Evolutionary conservation across 1,140 invertebrate species (phyloP), one percentile per base, ranked within the genome.

Genomic region (Drosophila subpulchrella): DNA sequence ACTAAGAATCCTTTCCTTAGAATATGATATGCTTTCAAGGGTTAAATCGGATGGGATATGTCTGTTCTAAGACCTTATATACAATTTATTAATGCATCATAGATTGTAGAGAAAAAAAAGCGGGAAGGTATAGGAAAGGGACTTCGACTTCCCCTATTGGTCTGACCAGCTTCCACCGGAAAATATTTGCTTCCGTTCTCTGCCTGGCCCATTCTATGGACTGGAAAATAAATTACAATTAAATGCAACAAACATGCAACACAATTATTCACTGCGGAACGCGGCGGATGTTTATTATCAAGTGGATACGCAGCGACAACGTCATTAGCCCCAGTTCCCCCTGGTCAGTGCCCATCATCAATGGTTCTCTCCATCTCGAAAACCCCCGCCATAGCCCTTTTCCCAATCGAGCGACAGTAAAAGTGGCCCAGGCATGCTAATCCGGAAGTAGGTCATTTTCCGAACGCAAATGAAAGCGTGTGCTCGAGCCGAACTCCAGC

Each of bases 381-480:
- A 5, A 27, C 3, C 27, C 27, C 27, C 27, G 41, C 50, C 36
- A 7, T 47, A 30, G 58, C 67, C 80, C 73, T 76, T 76, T 50
- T 47, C 17, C 61, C 51, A 24, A 38, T 46, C 54, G 56, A 77
- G 51, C 73, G 61, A 82, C 74, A 85, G 78, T 85, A 78, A 88
- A 72, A 85, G 83, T 81, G 71, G 70, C 65, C 30, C 24, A 15
- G 47, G 75, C 76, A 71, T 86, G 82, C 77, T 85, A 85, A 85
- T 85, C 83, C 82, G 82, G 82, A 85, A 85, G 82, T 82, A 83
- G 83, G 82, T 85, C 82, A 78, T 85, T 85, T 85, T 86, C 83
- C 82, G 54, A 85, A 82, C 75, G 83, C 82, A 88, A 85, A 82
- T 82, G 82, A 85, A 88, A 85, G 82, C 82, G 78, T 75, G 60